phyloP scores from a whole-genome alignment of 2,113 vertebrate species.

The Podarcis raffonei region DNA sequence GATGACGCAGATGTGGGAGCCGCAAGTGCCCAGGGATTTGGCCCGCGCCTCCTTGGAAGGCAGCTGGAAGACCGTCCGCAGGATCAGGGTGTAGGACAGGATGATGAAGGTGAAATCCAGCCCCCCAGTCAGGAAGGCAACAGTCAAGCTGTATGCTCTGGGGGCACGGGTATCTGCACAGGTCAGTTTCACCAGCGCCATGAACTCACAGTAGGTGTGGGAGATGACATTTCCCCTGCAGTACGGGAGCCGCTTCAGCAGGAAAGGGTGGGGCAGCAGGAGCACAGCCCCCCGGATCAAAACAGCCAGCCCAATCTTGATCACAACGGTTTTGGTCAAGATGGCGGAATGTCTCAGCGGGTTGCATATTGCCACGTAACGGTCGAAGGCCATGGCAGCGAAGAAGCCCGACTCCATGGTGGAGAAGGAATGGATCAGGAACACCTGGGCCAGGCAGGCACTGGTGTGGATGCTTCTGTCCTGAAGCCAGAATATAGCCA shows the following conservation, averaged over 20 bases:
- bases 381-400: slow-evolving; percentile 63
- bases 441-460: slow-evolving; percentile 62
- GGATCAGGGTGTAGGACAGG: slow-evolving; percentile 47
- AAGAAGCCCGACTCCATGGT: slow-evolving; percentile 56
- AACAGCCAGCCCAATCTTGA: slow-evolving; percentile 24
- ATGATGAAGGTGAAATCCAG: slow-evolving; percentile 41
- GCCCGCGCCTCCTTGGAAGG: slow-evolving; percentile 41
- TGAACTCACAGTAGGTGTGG: slow-evolving; percentile 62
- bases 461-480: slow-evolving; percentile 41
- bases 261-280: slow-evolving; percentile 44
- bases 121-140: slow-evolving; percentile 45
- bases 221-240: slow-evolving; percentile 42
- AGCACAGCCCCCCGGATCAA: background rate
- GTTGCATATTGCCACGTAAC: slow-evolving; percentile 57
- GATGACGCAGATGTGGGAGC: slow-evolving; percentile 48
- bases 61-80: slow-evolving; percentile 37
- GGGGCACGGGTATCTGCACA: slow-evolving; percentile 34
- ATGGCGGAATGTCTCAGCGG: slow-evolving; percentile 54
- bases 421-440: slow-evolving; percentile 55
- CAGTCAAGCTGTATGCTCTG: slow-evolving; percentile 43
- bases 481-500: slow-evolving; percentile 49
- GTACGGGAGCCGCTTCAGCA: slow-evolving; percentile 48
- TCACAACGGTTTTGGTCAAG: slow-evolving; percentile 38
- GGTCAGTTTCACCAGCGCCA: slow-evolving; percentile 51
- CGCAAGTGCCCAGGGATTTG: slow-evolving; percentile 55